Evolutionary conservation across 2,888 invertebrate genomes (phyloP), one percentile per base, ranked within the genome.

Genomic region (Parapristionchus giblindavisi): DNA sequence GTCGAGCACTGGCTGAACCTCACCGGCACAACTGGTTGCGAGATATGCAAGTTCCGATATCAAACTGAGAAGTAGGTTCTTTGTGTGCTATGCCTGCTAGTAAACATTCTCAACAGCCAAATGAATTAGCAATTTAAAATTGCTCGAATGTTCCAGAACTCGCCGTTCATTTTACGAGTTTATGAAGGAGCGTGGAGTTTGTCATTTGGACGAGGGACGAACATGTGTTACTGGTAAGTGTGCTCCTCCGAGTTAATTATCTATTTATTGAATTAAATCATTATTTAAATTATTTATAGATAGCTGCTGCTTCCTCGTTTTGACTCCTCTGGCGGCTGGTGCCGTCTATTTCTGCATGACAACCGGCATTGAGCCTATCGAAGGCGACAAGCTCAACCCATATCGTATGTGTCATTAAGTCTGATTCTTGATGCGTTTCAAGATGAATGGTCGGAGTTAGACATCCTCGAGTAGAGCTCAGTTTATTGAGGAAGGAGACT

Each of bases 11-110:
- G 93, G 93, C 89, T 93, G 52, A 90, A 91, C 29, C 87, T 90
- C 3, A 92, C 92, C 1, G 92, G 93, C 86, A 92, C 92, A 1
- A 92, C 93, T 40, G 91, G 92, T 77, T 93, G 93, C 86, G 93
- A 93, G 87, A 90, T 93, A 29, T 93, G 93, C 88, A 92, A 92
- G 29, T 91, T 92, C 63, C 89, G 90, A 68, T 93, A 92, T 85
- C 88, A 90, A n/a, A 92, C 92, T 0, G 90, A 91, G 81, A 91
- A 92, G 40, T 91, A 1, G 6, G 32, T 63, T 17, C 6, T n/a
- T 51, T 63, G n/a, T 36, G 5, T 36, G 8, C 48, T 5, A 66
- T 61, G 21, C 11, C 61, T 3, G 24, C 2, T 34, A 11, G 32
- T 38, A 60, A 60, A 60, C 24, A 60, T 17, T 60, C 17, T 29